These are phyloP conservation scores for Amblyopsis hoosieri DNA, from an alignment of 2,797 vertebrate species.

Conservation along the genomic window DNA sequence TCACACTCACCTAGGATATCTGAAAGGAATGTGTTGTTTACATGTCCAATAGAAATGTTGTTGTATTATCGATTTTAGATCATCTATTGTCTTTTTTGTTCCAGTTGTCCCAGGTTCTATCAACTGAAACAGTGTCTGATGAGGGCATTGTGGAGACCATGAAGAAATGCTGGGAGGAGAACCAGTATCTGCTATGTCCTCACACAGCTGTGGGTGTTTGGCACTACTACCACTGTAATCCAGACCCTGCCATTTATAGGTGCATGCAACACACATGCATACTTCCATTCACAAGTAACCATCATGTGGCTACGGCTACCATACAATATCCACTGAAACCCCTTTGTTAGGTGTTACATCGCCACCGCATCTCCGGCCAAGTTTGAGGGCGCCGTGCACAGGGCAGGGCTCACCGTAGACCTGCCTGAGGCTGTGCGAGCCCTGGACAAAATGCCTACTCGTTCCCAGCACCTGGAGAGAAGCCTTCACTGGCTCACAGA, in stretches of 20 bases:
- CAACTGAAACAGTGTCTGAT: conserved; percentile 75
- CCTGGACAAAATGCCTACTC: conserved; percentile 75
- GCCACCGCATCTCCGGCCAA: conserved; percentile 90
- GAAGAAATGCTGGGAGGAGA: conserved; percentile 88
- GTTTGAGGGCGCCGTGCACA: conserved; percentile 80
- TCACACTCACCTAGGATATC: too few species aligned
- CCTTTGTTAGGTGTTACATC: conserved; percentile 80
- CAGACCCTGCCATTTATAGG: conserved; percentile 56
- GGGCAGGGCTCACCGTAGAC: conserved; percentile 79
- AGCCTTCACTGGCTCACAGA: conserved; percentile 64
- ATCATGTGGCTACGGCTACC: neutral
- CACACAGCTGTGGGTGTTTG: conserved; percentile 87
- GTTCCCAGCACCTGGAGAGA: conserved; percentile 70
- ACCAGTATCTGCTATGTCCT: conserved; percentile 89
- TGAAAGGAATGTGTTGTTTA: too few species aligned
- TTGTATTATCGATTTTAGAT: neutral
- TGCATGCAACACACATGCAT: conserved; percentile 43
- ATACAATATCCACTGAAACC: neutral
- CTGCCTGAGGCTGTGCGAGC: conserved; percentile 71
- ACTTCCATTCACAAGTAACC: neutral
- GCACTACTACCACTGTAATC: conserved; percentile 85
- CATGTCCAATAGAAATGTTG: neutral
- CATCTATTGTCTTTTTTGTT: neutral
- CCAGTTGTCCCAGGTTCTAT: conserved; percentile 77
- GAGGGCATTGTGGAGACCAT: conserved; percentile 83